Percentiles rank a stretch among this genome's conserved stretches.
Conservation (phyloP, 2,888 invertebrate species). For the Glaucopsyche alexis region DNA sequence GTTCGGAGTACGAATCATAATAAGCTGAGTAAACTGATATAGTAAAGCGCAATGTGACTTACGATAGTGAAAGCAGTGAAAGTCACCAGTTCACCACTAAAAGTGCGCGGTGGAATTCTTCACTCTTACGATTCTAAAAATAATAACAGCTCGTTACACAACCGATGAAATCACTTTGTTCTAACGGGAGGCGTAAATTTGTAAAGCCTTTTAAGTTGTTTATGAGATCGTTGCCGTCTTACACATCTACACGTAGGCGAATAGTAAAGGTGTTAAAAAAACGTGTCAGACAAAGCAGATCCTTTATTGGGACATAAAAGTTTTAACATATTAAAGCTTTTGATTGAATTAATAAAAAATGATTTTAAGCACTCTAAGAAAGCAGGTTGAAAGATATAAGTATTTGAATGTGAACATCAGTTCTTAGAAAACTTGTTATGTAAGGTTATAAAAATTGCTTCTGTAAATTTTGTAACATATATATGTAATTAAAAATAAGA, state of each 20-base stretch:
- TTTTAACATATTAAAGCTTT: too few relatives aligned
- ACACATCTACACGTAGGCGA: background rate
- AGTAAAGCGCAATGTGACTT: slow-evolving; percentile 57
- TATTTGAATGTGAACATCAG: too few relatives aligned
- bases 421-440: too few relatives aligned
- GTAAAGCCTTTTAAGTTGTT: slow-evolving; percentile 15
- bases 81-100: slow-evolving; percentile 55
- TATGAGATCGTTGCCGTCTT: background rate
- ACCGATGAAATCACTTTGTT: slow-evolving; percentile 27
- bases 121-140: slow-evolving; percentile 48
- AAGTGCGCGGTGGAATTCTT: slow-evolving; percentile 46
- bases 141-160: slow-evolving; percentile 33
- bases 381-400: too few relatives aligned
- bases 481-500: background rate
- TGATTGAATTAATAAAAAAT: too few relatives aligned
- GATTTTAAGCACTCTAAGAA: too few relatives aligned
- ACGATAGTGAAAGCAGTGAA: slow-evolving; percentile 76
- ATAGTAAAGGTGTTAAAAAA: too few relatives aligned
- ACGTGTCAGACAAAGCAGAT: too few relatives aligned
- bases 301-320: too few relatives aligned
- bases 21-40: slow-evolving; percentile 51
- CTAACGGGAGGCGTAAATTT: slow-evolving; percentile 7
- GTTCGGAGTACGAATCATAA: slow-evolving; percentile 50
- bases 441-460: too few relatives aligned
- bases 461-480: too few relatives aligned